Base-by-base conservation (phyloP, 2,888 invertebrate genomes). In the Ophion ellenae region DNA sequence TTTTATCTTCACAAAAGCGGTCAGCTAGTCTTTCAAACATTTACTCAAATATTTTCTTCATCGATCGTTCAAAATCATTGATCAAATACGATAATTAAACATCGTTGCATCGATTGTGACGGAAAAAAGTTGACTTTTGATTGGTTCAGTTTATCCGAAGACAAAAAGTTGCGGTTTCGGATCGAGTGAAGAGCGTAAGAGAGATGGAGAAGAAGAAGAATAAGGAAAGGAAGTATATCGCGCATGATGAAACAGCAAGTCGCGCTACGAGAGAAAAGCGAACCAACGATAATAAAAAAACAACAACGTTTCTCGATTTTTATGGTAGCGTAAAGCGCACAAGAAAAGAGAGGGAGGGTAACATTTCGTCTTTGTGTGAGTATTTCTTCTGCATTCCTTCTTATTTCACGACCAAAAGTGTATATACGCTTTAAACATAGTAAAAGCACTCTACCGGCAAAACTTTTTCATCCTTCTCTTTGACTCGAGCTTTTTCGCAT, bases 251-350 rank as follows among this genome's bases (percentile, higher is more conserved):
- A 53, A 53, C 53, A 14, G 53, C 53, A 53, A 53, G 53, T 53
- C 11, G 53, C 53, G 53, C 17, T 14, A 53, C 53, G 53, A 53
- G 53, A 53, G 47, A 45, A 64, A 6, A 11, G 47, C 64, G 64
- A 64, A n/a, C n/a, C 64, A 75, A 64, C 64, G n/a, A 20, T 10
- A 53, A 66, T 66, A 57, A 77, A 57, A 53, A 53, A 84, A 85
- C 86, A 86, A 81, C 79, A 85, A 90, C 89, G 85, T 90, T 90
- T 87, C 64, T 74, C 82, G 85, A 89, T 89, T 89, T 89, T 90
- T 88, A 87, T 84, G 86, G 84, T 74, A 83, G 83, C 86, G 83
- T 88, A 89, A 87, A 87, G 83, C 78, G 77, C 73, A 79, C 75
- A 11, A 75, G 47, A n/a, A 67, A 28, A 64, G 47, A 47, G 24